Conservation (phyloP, 2,797 vertebrate genomes). For the Eurystomus glaucurus region DNA sequence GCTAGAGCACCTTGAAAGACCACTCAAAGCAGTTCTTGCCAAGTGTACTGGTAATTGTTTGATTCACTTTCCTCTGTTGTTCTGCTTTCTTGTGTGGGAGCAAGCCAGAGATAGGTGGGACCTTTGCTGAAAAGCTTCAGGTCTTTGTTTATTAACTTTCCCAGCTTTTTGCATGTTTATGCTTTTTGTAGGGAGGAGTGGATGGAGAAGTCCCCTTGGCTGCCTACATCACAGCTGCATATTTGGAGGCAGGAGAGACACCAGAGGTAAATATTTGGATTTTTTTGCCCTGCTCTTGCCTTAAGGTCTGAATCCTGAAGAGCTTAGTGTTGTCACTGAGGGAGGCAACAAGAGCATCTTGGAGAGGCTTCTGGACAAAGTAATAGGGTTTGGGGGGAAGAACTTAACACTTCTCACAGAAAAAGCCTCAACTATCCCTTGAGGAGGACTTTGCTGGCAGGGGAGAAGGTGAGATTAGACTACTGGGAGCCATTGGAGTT, state of each 20-base stretch:
- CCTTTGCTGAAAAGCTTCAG: neutral
- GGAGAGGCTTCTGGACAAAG: neutral
- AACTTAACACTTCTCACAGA: neutral
- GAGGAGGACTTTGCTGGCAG: neutral
- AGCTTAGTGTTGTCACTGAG: neutral
- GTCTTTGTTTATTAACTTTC: neutral
- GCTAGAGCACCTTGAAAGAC: neutral
- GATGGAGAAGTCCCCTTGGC: slow-evolving; percentile 76
- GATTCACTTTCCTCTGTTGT: neutral
- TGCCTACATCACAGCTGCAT: slow-evolving; percentile 78
- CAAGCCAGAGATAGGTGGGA: neutral
- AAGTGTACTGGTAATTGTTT: neutral
- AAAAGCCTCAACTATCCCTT: neutral
- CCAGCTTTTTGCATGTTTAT: neutral
- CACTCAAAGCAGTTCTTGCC: neutral
- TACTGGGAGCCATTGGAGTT: neutral
- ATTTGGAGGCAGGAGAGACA: slow-evolving; percentile 76
- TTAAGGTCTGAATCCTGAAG: neutral
- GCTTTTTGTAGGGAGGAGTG: slow-evolving; percentile 73
- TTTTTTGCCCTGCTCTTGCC: neutral
- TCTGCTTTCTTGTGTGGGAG: neutral
- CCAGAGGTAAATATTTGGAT: slow-evolving; percentile 28
- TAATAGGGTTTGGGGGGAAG: neutral
- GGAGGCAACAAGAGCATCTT: neutral
- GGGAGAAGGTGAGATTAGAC: neutral